A percentile compares a stretch with the other conserved stretches of the same genome.
Evolutionary conservation across 2,888 invertebrate species (phyloP).

Genomic region (Elegia similella): DNA sequence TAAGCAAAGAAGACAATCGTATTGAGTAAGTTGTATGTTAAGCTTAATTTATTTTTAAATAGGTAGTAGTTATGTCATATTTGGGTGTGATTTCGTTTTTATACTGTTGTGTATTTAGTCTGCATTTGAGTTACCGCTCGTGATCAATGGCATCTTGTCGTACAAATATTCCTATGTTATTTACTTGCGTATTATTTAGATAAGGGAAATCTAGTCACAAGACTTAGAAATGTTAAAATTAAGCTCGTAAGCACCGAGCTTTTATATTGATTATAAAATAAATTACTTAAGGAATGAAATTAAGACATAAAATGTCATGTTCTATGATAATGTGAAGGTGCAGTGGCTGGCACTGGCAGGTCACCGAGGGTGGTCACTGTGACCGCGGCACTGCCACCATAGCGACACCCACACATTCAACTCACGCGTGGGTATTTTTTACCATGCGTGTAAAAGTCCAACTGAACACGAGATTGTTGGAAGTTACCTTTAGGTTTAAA

Average conservation of each 20-base stretch:
- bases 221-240: conserved; percentile 78
- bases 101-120: conserved; percentile 73
- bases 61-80: conserved; percentile 50
- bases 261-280: conserved; percentile 67
- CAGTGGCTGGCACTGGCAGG: conserved; percentile 21
- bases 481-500: conserved; percentile 79
- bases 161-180: conserved; percentile 82
- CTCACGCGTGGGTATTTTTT: background rate
- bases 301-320: conserved; percentile 67
- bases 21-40: conserved; percentile 58
- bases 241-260: conserved; percentile 69
- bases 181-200: conserved; percentile 76
- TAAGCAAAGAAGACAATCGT: conserved; percentile 56
- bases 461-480: conserved; percentile 49
- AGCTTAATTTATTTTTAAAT: conserved; percentile 75
- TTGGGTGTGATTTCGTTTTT: conserved; percentile 77
- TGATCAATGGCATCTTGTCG: conserved; percentile 81
- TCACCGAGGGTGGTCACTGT: background rate
- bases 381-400: background rate
- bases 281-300: conserved; percentile 43
- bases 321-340: conserved; percentile 40
- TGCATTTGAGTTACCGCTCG: conserved; percentile 82
- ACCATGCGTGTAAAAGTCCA: conserved; percentile 26
- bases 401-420: background rate
- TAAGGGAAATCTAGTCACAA: conserved; percentile 81